Evolutionary conservation across 2,888 invertebrate species (phyloP).

Genomic region (Nycteola revayana): DNA sequence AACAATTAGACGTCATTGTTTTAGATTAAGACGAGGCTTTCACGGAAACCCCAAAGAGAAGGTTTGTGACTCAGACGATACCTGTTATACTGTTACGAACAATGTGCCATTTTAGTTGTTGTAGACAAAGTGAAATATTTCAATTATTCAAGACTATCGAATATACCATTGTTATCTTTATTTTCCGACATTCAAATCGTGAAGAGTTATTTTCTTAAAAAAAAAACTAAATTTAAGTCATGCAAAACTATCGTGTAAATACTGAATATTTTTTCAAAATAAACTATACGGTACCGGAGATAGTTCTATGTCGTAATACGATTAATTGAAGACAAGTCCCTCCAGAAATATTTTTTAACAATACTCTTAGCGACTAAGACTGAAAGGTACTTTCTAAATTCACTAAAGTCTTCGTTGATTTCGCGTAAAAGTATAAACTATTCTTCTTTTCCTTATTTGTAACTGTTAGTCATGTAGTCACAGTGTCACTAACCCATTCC

Average conservation of each 20-base stretch:
- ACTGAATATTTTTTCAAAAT: constrained; percentile 65
- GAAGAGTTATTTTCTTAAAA: constrained; percentile 58
- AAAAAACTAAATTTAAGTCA: constrained; percentile 47
- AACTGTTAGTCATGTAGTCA: constrained; percentile 46
- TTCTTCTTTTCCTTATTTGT: constrained; percentile 30
- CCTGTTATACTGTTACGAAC: constrained; percentile 31
- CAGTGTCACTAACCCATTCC: constrained; percentile 65
- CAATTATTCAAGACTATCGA: constrained; percentile 17
- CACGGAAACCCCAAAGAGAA: constrained; percentile 41
- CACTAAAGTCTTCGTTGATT: constrained; percentile 39
- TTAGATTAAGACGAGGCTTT: constrained; percentile 51
- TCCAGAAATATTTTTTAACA: constrained; percentile 72
- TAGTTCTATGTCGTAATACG: constrained; percentile 59
- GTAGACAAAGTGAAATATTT: constrained; percentile 25
- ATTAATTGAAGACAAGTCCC: constrained; percentile 71
- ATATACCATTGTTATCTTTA: constrained; percentile 15
- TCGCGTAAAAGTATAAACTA: constrained; percentile 32
- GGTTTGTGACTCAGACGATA: constrained; percentile 23
- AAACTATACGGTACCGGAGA: constrained; percentile 51
- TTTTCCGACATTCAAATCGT: constrained; percentile 30
- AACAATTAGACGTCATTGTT: constrained; percentile 44
- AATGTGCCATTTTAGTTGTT: constrained; percentile 43
- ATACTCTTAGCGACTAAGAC: constrained; percentile 77
- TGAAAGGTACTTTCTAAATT: constrained; percentile 65
- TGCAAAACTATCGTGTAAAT: constrained; percentile 48